phyloP scores from a whole-genome alignment of 2,888 invertebrate genomes.

The Acanthosepion pharaonis region DNA sequence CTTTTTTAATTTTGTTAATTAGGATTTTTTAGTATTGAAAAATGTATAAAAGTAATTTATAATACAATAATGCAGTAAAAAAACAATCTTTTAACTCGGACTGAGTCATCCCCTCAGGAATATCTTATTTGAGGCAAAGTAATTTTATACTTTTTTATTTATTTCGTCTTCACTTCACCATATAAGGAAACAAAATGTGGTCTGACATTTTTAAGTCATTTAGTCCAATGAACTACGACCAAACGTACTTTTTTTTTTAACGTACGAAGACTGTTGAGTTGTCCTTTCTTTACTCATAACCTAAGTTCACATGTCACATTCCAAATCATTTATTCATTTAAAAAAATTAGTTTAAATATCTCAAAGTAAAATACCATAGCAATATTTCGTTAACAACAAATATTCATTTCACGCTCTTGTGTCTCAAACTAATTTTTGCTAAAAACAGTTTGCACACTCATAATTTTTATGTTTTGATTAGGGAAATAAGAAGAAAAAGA shows the following conservation, averaged over 20 bases:
- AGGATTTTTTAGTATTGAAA: too few species aligned
- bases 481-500: too few species aligned
- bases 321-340: background rate
- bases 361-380: too few species aligned
- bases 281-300: background rate
- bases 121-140: background rate
- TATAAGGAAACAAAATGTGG: constrained; percentile 2
- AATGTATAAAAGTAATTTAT: too few species aligned
- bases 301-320: background rate
- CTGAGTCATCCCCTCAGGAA: background rate
- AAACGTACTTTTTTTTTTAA: background rate
- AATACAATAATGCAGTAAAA: too few species aligned
- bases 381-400: too few species aligned
- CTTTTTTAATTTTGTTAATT: too few species aligned
- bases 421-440: too few species aligned
- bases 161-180: background rate
- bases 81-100: too few species aligned
- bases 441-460: too few species aligned
- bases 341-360: background rate
- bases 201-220: background rate
- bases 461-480: too few species aligned
- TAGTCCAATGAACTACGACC: background rate
- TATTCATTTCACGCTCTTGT: too few species aligned
- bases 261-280: background rate
- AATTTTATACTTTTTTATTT: background rate